Percentiles rank a stretch among this genome's conserved stretches.
These are phyloP conservation scores for Poecile montanus DNA, from an alignment of 2,797 vertebrate genomes.

Conservation along the genomic window DNA sequence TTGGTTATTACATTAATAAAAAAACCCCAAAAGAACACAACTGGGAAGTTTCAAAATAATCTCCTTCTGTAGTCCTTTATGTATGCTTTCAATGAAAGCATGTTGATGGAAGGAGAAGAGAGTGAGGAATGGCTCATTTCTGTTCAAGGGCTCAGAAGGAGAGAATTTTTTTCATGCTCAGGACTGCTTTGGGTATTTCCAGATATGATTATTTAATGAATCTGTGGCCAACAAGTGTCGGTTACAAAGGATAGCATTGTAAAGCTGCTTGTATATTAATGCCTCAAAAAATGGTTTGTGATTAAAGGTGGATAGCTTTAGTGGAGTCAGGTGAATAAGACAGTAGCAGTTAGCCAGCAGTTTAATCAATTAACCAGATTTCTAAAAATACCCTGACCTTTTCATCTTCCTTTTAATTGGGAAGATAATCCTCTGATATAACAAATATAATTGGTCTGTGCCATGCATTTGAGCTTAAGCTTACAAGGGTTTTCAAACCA, in stretches of 20 bases:
- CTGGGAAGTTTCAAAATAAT: background rate
- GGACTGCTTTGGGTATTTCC: background rate
- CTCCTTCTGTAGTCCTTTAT: background rate
- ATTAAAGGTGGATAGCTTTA: background rate
- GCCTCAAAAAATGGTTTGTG: background rate
- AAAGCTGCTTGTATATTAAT: background rate
- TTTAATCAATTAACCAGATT: constrained; percentile 40
- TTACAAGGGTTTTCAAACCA: background rate
- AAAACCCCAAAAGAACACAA: background rate
- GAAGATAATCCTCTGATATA: constrained; percentile 2
- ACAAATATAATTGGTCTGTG: background rate
- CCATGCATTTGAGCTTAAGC: background rate
- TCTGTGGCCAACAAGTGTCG: background rate
- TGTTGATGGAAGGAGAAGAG: background rate
- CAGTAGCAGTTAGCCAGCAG: background rate
- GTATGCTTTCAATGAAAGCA: background rate
- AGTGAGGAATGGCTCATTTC: background rate
- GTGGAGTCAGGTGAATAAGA: background rate
- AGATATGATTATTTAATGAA: background rate
- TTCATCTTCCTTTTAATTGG: constrained; percentile 12
- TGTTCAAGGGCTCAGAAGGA: background rate
- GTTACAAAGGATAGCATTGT: background rate
- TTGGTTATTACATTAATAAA: background rate
- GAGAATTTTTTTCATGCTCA: background rate
- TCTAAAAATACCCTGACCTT: background rate